Evolutionary conservation across 2,113 vertebrate genomes (phyloP), one percentile per base, ranked within the genome.

Genomic region (Takifugu bimaculatus): DNA sequence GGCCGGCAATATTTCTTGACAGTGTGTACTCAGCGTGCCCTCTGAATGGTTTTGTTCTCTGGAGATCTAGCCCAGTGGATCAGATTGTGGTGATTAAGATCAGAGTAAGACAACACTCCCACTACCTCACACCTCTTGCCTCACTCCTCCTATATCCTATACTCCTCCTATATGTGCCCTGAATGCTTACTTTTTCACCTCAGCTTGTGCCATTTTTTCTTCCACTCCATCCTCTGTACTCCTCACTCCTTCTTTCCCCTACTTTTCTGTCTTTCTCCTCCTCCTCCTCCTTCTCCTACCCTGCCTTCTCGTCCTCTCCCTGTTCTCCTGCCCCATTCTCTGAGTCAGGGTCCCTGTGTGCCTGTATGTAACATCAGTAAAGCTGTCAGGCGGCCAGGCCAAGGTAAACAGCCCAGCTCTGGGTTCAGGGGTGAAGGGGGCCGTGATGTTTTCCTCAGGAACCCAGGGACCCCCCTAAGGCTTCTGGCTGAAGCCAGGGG

Each of bases 311-410:
- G 55, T 59, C 57, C 50, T 60, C 75, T 68, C 66, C 70, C 65
- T 25, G 27, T 68, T 72, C 78, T 81, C 79, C 68, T 68, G 56
- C 76, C 82, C 77, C 58, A 65, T 68, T 75, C 79, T 91, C 87
- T 80, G 90, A 92, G 89, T 92, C 78, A 60, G 64, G 63, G 84
- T 91, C 91, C 91, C 91, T 81, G 77, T 87, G 92, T 92, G 93
- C 93, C 93, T 94, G 91, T 94, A 94, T 95, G 97, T 96, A 97
- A 97, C 95, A 96, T 97, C 95, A 96, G 96, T 96, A 97, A 96
- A 97, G 94, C 95, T 98, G 95, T 95, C 95, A 96, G 93, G 90
- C 90, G 80, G 90, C 90, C 91, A 86, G 88, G 95, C 97, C 97
- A 97, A 97, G 93, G 94, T 96, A 98, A 99, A 99, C 95, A 98